These are phyloP conservation scores for Drosophila novamexicana DNA, from an alignment of 1,140 invertebrate species.

Conservation along the genomic window DNA sequence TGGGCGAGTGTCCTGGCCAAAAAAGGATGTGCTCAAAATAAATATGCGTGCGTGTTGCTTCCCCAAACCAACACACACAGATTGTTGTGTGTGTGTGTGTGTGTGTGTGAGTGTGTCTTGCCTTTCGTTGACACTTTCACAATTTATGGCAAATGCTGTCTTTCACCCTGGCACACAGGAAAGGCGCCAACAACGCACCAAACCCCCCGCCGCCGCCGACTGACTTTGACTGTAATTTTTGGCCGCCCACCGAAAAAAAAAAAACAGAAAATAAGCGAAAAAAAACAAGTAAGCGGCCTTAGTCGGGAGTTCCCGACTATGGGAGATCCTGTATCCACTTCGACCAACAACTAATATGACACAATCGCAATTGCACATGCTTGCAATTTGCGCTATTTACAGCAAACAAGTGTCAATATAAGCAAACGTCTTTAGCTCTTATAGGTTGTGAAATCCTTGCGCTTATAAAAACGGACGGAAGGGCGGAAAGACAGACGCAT, in stretches of 20 bases:
- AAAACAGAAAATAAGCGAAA: slow-evolving; percentile 37
- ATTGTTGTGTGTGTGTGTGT: slow-evolving; percentile 19
- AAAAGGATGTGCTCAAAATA: slow-evolving; percentile 79
- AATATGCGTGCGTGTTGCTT: slow-evolving; percentile 82
- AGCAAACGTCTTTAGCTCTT: too few relatives aligned
- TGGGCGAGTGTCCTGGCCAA: slow-evolving; percentile 45
- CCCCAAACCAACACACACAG: slow-evolving; percentile 44
- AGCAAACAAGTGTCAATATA: too few relatives aligned
- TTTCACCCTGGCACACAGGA: slow-evolving; percentile 67
- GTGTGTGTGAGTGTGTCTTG: slow-evolving; percentile 59
- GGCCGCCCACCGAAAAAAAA: slow-evolving; percentile 63
- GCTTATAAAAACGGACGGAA: too few relatives aligned
- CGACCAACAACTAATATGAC: too few relatives aligned
- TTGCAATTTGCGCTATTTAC: too few relatives aligned
- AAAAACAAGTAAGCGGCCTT: background rate
- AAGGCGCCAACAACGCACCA: slow-evolving; percentile 64
- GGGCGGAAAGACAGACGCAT: too few relatives aligned
- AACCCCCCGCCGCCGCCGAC: slow-evolving; percentile 14
- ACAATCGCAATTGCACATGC: too few relatives aligned
- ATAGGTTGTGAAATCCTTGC: too few relatives aligned
- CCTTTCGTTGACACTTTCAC: slow-evolving; percentile 83
- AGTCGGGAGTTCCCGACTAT: too few relatives aligned
- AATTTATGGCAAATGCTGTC: slow-evolving; percentile 82
- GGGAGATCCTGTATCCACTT: too few relatives aligned
- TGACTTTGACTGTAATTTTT: slow-evolving; percentile 71